These are phyloP conservation scores for Entosphenus tridentatus DNA, from an alignment of 2,113 vertebrate genomes.

Conservation along the genomic window DNA sequence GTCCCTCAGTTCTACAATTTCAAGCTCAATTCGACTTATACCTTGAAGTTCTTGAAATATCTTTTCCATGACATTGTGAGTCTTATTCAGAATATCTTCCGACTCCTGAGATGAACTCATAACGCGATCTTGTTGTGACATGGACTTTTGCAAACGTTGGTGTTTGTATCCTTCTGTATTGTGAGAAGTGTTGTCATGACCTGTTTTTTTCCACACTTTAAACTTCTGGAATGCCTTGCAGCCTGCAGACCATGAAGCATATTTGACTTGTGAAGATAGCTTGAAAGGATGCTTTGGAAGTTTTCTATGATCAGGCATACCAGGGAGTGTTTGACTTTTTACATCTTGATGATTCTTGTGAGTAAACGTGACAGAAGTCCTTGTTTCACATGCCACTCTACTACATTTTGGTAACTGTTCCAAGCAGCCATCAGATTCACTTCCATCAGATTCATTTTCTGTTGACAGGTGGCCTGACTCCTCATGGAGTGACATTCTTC, in stretches of 20 bases:
- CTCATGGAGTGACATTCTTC: no score
- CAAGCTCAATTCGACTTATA: conserved; percentile 5
- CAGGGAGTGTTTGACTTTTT: no score
- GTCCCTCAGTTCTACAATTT: conserved; percentile 1
- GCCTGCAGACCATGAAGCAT: not conserved
- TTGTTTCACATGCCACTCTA: no score
- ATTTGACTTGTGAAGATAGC: not conserved
- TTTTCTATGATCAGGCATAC: no score
- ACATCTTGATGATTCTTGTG: no score
- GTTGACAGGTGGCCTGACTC: no score
- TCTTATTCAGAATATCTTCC: not conserved
- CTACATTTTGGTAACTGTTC: no score
- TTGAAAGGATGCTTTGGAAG: no score
- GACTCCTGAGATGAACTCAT: not conserved
- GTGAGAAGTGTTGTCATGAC: not conserved
- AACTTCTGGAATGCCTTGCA: conserved; percentile 3
- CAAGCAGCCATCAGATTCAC: no score
- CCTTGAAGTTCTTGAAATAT: conserved; percentile 6
- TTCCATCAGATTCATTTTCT: no score
- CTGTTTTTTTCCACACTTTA: not conserved
- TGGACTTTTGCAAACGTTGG: not conserved
- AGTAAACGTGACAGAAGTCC: no score
- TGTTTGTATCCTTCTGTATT: not conserved
- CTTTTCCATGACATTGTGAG: conserved; percentile 3
- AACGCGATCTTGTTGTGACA: not conserved